These are phyloP conservation scores for Callospermophilus lateralis DNA, from an alignment of 2,113 vertebrate genomes.

Conservation along the genomic window DNA sequence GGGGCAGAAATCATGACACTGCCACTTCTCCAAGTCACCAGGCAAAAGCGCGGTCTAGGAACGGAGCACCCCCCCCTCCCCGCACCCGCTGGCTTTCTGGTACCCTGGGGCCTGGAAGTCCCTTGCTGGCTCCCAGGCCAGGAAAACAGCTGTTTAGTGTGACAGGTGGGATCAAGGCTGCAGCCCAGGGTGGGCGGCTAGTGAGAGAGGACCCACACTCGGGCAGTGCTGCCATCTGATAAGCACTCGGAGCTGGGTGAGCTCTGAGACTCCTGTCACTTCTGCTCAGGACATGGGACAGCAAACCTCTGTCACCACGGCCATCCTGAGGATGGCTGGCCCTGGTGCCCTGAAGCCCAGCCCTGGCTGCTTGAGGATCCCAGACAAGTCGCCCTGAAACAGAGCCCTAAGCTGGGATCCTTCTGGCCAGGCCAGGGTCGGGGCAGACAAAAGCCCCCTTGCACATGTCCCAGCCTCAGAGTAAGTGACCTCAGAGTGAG, in stretches of 20 bases:
- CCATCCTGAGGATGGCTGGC: background rate
- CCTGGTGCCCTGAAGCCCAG: background rate
- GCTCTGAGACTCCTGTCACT: background rate
- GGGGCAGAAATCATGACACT: background rate
- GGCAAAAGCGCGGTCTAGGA: background rate
- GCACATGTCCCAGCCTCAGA: too few species aligned
- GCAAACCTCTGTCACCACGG: background rate
- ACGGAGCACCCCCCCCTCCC: too few species aligned
- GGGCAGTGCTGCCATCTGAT: accelerated
- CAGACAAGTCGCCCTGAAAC: background rate
- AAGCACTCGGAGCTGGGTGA: accelerated
- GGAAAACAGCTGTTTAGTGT: background rate
- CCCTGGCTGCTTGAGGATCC: background rate
- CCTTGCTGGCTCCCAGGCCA: background rate
- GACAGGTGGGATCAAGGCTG: background rate
- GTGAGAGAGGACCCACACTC: background rate
- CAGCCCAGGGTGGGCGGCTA: accelerated
- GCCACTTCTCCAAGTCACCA: accelerated
- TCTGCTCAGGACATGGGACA: background rate
- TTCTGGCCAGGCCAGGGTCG: background rate
- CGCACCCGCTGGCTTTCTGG: background rate
- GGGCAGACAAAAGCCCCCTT: too few species aligned
- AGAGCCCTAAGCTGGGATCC: too few species aligned
- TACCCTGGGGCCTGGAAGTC: background rate
- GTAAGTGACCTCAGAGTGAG: too few species aligned